Conservation (phyloP, 2,113 vertebrate genomes). For the Ammodytes marinus region DNA sequence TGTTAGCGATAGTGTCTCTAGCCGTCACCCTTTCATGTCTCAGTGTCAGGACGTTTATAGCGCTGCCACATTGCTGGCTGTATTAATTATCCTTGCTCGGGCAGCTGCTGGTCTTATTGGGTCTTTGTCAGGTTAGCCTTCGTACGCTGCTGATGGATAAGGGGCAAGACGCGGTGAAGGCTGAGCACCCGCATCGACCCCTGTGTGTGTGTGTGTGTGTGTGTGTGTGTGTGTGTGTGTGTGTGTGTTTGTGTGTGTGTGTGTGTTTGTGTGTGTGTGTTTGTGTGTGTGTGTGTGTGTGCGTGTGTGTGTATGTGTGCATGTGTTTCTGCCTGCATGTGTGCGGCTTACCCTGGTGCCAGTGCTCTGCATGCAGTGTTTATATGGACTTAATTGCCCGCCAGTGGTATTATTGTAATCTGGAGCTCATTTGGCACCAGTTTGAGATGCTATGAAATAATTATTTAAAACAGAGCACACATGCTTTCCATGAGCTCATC, state of each 20-base stretch:
- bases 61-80: constrained; percentile 83
- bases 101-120: constrained; percentile 88
- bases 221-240: too few relatives aligned
- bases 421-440: constrained; percentile 74
- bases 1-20: constrained; percentile 24
- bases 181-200: constrained; percentile 30
- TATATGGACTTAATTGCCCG: constrained; percentile 75
- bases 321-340: constrained; percentile 40
- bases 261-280: too few relatives aligned
- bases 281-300: constrained; percentile 17
- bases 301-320: constrained; percentile 23
- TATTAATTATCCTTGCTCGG: constrained; percentile 86
- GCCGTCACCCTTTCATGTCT: constrained; percentile 36
- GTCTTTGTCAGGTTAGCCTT: constrained; percentile 88
- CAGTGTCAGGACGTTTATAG: constrained; percentile 78
- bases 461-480: constrained; percentile 43
- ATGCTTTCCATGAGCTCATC: constrained; percentile 66
- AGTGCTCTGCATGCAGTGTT: constrained; percentile 71
- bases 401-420: constrained; percentile 78
- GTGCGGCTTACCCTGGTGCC: constrained; percentile 65
- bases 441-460: constrained; percentile 60
- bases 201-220: too few relatives aligned
- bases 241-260: too few relatives aligned
- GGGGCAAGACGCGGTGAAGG: constrained; percentile 55
- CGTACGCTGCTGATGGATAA: constrained; percentile 70